These are phyloP conservation scores for Drosophila quadrilineata DNA, from an alignment of 1,140 invertebrate species.

Conservation along the genomic window DNA sequence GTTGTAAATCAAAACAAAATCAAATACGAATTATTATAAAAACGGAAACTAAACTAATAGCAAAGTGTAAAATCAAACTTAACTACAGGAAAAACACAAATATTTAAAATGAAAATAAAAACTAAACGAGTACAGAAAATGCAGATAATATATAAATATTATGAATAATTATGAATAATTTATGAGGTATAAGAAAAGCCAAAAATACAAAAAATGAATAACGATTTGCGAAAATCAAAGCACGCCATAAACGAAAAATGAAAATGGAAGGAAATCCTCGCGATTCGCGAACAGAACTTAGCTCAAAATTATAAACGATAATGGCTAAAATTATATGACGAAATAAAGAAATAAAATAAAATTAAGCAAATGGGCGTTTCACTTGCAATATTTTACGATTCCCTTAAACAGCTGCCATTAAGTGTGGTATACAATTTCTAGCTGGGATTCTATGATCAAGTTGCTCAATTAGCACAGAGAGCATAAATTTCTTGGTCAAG, in stretches of 20 bases:
- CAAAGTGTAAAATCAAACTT: constrained; percentile 74
- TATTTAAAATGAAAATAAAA: constrained; percentile 13
- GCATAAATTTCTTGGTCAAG: constrained; percentile 3
- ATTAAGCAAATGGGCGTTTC: constrained; percentile 4
- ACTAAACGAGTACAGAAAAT: constrained; percentile 9
- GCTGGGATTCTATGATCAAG: background rate
- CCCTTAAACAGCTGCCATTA: too few relatives aligned
- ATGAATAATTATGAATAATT: constrained; percentile 64
- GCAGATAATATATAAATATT: constrained; percentile 49
- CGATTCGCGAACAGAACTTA: constrained; percentile 61
- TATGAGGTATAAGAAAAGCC: constrained; percentile 58
- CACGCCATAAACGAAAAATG: constrained; percentile 49
- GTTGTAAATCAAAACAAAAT: constrained; percentile 62
- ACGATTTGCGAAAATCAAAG: constrained; percentile 61
- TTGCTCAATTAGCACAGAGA: constrained; percentile 20
- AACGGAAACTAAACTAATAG: constrained; percentile 49
- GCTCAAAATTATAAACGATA: constrained; percentile 69
- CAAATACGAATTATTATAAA: constrained; percentile 22
- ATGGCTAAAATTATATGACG: constrained; percentile 73
- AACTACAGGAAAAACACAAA: constrained; percentile 65
- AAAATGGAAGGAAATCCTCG: constrained; percentile 50
- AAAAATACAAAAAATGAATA: too few relatives aligned
- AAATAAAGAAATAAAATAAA: constrained; percentile 63
- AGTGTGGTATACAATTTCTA: too few relatives aligned
- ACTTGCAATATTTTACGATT: background rate